Evolutionary conservation across 2,888 invertebrate species (phyloP).

Genomic region (Lottia scabra): DNA sequence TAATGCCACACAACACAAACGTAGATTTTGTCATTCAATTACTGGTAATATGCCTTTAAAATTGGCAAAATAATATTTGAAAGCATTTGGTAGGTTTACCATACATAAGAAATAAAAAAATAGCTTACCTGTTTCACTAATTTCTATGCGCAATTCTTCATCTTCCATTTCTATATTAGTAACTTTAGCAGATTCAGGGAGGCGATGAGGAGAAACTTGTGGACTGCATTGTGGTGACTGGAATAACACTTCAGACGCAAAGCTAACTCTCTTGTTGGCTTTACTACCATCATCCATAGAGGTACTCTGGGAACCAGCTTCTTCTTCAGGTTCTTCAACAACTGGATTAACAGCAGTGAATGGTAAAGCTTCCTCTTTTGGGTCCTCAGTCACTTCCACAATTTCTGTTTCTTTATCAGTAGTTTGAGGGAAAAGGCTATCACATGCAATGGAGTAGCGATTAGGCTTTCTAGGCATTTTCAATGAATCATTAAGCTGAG

Average conservation of each 20-base stretch:
- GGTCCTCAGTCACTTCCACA: conserved; percentile 33
- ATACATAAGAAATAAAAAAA: too few species aligned
- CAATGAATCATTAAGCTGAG: conserved; percentile 23
- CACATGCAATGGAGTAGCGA: conserved; percentile 60
- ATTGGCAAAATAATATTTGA: too few species aligned
- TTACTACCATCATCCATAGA: conserved; percentile 18
- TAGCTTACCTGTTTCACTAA: background rate
- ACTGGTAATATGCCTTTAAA: too few species aligned
- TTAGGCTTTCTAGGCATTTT: conserved; percentile 45
- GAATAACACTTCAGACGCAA: conserved; percentile 66
- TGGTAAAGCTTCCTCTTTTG: conserved; percentile 19
- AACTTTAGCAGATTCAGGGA: background rate
- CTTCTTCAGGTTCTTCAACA: background rate
- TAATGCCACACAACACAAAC: too few species aligned
- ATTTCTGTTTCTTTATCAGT: conserved; percentile 27
- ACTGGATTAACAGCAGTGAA: background rate
- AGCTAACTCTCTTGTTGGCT: conserved; percentile 62
- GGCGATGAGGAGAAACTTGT: conserved; percentile 39
- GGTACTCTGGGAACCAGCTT: conserved; percentile 4
- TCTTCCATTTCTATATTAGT: conserved; percentile 1
- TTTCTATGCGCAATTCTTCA: background rate
- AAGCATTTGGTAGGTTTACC: too few species aligned
- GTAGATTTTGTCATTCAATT: too few species aligned
- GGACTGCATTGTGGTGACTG: conserved; percentile 59
- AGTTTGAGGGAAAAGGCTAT: conserved; percentile 47